phyloP scores from a whole-genome alignment of 2,888 invertebrate species.

The Chironomus riparius region DNA sequence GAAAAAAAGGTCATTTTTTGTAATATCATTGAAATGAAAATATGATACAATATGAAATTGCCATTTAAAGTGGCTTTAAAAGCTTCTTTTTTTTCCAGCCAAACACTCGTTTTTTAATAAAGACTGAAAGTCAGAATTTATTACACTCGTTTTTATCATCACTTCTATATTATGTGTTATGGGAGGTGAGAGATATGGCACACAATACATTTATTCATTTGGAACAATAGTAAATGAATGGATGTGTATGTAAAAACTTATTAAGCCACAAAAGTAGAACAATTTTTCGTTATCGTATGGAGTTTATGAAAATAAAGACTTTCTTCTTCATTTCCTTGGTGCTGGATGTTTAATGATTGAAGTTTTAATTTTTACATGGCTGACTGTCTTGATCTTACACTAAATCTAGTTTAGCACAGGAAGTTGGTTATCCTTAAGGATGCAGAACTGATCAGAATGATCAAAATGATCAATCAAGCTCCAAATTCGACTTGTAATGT shows the following conservation, averaged over 20 bases:
- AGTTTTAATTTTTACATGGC: too few species aligned
- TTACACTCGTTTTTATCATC: background rate
- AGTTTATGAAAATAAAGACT: background rate
- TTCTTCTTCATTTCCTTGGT: too few species aligned
- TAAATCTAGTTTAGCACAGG: too few species aligned
- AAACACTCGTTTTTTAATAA: background rate
- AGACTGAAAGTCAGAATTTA: background rate
- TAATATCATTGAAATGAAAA: background rate
- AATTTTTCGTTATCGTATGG: background rate
- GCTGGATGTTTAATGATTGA: too few species aligned
- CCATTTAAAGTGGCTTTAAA: background rate
- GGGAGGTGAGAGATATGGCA: background rate
- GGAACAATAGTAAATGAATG: conserved; percentile 2
- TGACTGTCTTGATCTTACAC: too few species aligned
- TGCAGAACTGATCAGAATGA: too few species aligned
- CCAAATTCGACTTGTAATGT: too few species aligned
- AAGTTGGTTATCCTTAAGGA: too few species aligned
- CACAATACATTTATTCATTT: background rate
- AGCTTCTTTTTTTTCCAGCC: background rate
- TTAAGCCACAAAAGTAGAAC: conserved; percentile 3
- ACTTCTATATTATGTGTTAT: background rate
- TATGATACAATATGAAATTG: background rate
- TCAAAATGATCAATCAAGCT: too few species aligned
- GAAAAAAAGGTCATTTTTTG: background rate
- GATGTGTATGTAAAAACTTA: background rate